Percentiles rank a stretch among this genome's conserved stretches.
Evolutionary conservation across 2,797 vertebrate genomes (phyloP).

Genomic region (Cuniculus paca): DNA sequence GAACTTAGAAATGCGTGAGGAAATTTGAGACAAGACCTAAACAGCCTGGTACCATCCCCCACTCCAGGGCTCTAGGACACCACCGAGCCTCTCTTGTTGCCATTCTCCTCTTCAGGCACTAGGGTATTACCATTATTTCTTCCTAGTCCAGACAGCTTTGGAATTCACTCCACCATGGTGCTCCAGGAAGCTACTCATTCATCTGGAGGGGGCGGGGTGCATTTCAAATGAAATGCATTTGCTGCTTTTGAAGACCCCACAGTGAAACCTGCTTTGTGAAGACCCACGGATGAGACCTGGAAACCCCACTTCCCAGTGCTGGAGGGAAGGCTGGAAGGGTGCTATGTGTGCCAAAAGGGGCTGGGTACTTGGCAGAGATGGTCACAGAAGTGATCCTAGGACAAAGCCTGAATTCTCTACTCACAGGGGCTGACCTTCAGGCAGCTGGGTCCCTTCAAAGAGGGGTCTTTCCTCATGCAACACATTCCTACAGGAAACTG

Average conservation of each 20-base stretch:
- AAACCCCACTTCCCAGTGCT: not conserved
- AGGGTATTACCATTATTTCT: not conserved
- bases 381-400: not conserved
- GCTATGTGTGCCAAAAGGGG: not conserved
- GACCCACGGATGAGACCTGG: accelerated
- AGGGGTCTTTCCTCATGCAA: not conserved
- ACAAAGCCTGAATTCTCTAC: not conserved
- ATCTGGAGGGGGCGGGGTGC: too few relatives aligned
- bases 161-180: not conserved
- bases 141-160: not conserved
- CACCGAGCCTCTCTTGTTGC: too few relatives aligned
- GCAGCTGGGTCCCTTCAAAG: conserved; percentile 4
- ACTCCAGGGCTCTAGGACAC: not conserved
- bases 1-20: not conserved
- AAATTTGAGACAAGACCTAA: not conserved
- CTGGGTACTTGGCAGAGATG: not conserved
- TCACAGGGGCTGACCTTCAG: not conserved
- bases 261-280: too few relatives aligned
- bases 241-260: not conserved
- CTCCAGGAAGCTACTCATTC: not conserved
- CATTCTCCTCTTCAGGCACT: not conserved
- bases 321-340: not conserved
- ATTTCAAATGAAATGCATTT: not conserved
- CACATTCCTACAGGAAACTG: conserved; percentile 48
- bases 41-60: not conserved